Evolutionary conservation across 2,888 invertebrate genomes (phyloP).

Genomic region (Tetranychus piercei): DNA sequence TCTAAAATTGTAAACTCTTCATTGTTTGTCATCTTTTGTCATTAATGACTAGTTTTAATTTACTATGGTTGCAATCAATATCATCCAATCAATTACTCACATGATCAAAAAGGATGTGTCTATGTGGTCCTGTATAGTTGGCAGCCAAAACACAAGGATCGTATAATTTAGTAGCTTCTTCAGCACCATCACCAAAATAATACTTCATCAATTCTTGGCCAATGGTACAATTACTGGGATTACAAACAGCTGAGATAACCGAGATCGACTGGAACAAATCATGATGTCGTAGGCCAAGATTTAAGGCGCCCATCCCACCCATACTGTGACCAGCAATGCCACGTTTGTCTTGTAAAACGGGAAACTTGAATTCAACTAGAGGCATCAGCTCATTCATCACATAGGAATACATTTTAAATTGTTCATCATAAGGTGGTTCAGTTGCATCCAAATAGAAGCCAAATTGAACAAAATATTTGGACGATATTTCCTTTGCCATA

Average conservation of each 20-base stretch:
- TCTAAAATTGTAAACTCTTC: too few species aligned
- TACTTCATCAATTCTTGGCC: not conserved
- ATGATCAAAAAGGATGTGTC: constrained; percentile 9
- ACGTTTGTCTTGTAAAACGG: not conserved
- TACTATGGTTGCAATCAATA: too few species aligned
- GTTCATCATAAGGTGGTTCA: constrained; percentile 3
- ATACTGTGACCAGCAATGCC: constrained; percentile 5
- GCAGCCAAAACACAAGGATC: not conserved
- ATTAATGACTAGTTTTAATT: too few species aligned
- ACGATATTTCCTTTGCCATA: constrained; percentile 3
- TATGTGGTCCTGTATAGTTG: not conserved
- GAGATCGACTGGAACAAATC: not conserved
- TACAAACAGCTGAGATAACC: not conserved
- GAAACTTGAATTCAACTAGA: constrained; percentile 4
- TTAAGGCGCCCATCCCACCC: not conserved
- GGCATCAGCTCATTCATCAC: not conserved
- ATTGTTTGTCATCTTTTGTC: too few species aligned
- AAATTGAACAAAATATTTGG: constrained; percentile 6
- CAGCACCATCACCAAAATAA: not conserved
- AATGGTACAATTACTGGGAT: not conserved
- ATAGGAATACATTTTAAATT: constrained; percentile 3
- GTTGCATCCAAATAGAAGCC: constrained; percentile 7
- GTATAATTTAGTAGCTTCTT: not conserved
- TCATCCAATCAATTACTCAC: not conserved
- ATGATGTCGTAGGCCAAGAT: not conserved